These are phyloP conservation scores for Zenarchopterus dispar DNA, from an alignment of 2,797 vertebrate genomes.

Conservation along the genomic window DNA sequence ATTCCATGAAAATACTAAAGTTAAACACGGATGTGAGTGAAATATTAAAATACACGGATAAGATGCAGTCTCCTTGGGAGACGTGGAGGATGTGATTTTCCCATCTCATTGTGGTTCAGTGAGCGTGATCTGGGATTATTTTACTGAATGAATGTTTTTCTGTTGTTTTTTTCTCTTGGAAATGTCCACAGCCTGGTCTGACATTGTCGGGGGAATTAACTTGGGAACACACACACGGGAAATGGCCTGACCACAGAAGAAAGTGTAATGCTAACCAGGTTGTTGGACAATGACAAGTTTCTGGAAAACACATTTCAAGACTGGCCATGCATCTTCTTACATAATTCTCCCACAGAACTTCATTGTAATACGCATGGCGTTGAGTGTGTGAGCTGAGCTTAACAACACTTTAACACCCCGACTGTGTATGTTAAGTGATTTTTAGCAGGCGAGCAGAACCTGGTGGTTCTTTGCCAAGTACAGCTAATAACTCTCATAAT, in stretches of 20 bases:
- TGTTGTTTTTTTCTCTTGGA: conserved; percentile 50
- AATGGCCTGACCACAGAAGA: conserved; percentile 42
- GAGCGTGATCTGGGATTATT: conserved; percentile 65
- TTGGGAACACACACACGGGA: conserved; percentile 5
- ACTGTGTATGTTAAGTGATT: conserved; percentile 60
- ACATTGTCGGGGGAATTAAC: conserved; percentile 53
- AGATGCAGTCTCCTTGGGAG: too few species aligned
- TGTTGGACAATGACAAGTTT: conserved; percentile 62
- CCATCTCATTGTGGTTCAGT: conserved; percentile 68
- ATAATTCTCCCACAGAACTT: conserved; percentile 64
- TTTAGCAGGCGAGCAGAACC: conserved; percentile 40
- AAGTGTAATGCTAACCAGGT: conserved; percentile 64
- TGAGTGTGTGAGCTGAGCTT: conserved; percentile 31
- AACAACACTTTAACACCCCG: conserved; percentile 42
- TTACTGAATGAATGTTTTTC: conserved; percentile 66
- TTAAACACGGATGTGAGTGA: too few species aligned
- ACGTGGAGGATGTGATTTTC: conserved; percentile 74
- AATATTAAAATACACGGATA: too few species aligned
- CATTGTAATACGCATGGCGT: conserved; percentile 52
- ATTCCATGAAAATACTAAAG: too few species aligned
- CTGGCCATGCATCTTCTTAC: conserved; percentile 58
- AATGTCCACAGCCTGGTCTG: conserved; percentile 52
- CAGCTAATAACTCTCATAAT: conserved; percentile 66
- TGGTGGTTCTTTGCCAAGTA: conserved; percentile 52
- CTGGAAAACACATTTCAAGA: conserved; percentile 76